Base-by-base conservation (phyloP, 2,888 invertebrate species). In the Chloroclystis v-ata region DNA sequence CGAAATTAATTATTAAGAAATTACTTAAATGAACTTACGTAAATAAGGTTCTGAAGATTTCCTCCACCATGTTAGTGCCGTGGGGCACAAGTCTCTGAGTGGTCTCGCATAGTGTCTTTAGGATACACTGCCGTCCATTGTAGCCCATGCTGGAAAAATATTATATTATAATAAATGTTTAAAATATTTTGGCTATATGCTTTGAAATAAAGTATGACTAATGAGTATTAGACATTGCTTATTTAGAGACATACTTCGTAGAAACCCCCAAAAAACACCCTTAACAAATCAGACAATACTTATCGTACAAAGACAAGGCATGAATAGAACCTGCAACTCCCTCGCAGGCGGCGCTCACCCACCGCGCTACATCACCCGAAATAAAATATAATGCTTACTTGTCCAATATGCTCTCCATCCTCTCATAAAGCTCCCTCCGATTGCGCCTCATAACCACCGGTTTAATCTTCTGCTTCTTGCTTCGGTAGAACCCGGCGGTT, bases 21-120 rank as follows among this genome's bases (percentile, higher is more conserved):
- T 4, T 20, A 2, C 2, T 2, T 20, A 20, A 2, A 7, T 26
- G 26, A 16, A 65, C 86, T 86, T 73, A 93, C 93, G 91, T 87
- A 58, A 93, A 92, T 11, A 92, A 78, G 10, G 90, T 89, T 56
- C 91, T 87, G 48, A 93, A 83, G 66, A 93, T 85, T 71, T 92
- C 91, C 54, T 92, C 89, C 1, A 92, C 67, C 67, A 92, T 84
- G 43, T 90, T 91, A 12, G 85, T 87, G 14, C 88, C 89, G 37
- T 86, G 89, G 1, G 89, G 84, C 13, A 84, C 75, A 37, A 92
- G 76, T 35, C 89, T 81, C 53, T 90, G 90, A 0, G 90, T 89
- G 4, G 91, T 90, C 67, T 94, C 93, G 65, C 93, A 94, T 0
- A 94, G 75, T 0, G 93, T 90, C 37, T 91, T 89, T 20, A 91